Evolutionary conservation across 2,888 invertebrate genomes (phyloP).

Genomic region (Polymixis flavicincta): DNA sequence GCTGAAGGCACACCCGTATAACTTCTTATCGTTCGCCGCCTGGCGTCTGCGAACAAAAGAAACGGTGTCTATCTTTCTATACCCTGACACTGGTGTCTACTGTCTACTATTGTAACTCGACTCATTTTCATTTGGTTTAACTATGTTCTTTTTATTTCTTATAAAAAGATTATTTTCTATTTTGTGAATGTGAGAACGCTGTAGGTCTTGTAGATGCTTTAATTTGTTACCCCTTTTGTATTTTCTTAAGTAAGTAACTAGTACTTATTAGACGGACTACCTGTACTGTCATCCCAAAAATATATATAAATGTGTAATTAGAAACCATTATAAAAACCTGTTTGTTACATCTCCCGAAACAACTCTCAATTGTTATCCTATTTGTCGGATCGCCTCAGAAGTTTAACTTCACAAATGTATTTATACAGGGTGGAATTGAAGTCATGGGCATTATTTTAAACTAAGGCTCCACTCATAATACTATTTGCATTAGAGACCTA

Average conservation of each 20-base stretch:
- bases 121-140: neutral
- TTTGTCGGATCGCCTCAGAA: too few species aligned
- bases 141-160: neutral
- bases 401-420: too few species aligned
- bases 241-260: too few species aligned
- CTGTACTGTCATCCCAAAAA: neutral
- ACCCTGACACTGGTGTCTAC: slow-evolving; percentile 26
- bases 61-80: slow-evolving; percentile 49
- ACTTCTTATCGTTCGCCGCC: slow-evolving; percentile 63
- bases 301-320: neutral
- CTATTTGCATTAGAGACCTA: too few species aligned
- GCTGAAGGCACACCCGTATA: slow-evolving; percentile 62
- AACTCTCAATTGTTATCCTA: too few species aligned
- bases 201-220: neutral
- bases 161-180: neutral
- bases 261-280: neutral
- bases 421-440: too few species aligned
- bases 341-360: neutral
- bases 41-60: slow-evolving; percentile 61
- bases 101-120: slow-evolving; percentile 49
- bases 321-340: neutral
- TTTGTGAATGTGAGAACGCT: neutral
- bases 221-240: neutral
- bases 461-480: too few species aligned
- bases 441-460: too few species aligned